Base-by-base conservation (phyloP, 1,140 invertebrate species). In the Drosophila mayri region DNA sequence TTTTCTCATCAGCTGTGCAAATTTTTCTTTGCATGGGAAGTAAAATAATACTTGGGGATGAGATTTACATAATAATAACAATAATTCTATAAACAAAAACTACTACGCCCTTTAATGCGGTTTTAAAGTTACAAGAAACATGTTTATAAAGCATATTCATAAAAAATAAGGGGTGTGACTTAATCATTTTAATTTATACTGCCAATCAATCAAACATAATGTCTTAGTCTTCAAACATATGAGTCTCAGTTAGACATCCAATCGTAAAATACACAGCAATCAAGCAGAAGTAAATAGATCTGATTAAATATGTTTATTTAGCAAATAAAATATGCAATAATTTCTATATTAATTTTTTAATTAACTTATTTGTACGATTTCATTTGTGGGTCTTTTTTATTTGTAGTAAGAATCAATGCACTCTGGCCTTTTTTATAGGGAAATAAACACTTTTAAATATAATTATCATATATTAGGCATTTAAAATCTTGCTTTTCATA, bases 1-100 rank as follows among this genome's bases (percentile, higher is more conserved):
- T 35, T 71, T 72, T 71, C 52, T 49, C 68, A 72, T 71, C 54
- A 72, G 44, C 68, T 72, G 43, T 0, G 52, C 37, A 38, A 41
- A 57, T 37, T 58, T 58, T 72, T 71, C 52, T 43, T 59, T 49
- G 14, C 4, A 54, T 22, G 32, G 10, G 8, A 37, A 37, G 9
- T 12, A 16, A 35, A 16, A 37, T 16, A 22, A 16, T 16, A 20
- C 4, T 1, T 20, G 2, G 2, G 9, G 18, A 1, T 9, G 0
- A 37, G 20, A 11, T 10, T 54, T n/a, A n/a, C n/a, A n/a, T n/a
- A n/a, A n/a, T n/a, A n/a, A n/a, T n/a, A n/a, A n/a, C n/a, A n/a
- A n/a, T n/a, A n/a, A n/a, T n/a, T n/a, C n/a, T n/a, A 49, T 11
- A 2, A 10, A 4, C 2, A 4, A 25, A 25, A 25, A 25, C 25